Evolutionary conservation across 2,888 invertebrate species (phyloP).

Genomic region (Papilio elwesi): DNA sequence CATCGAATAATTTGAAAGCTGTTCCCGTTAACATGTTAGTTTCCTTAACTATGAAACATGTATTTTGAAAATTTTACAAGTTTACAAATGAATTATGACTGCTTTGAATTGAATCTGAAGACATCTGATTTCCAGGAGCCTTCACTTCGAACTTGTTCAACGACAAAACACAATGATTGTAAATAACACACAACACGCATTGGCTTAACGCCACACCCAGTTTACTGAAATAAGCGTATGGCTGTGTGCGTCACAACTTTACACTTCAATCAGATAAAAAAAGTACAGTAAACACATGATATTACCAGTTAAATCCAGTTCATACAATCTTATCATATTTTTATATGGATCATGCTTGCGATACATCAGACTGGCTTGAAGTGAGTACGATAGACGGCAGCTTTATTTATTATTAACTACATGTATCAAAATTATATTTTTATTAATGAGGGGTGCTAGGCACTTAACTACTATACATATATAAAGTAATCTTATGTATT

Average conservation of each 20-base stretch:
- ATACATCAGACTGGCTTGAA: background rate
- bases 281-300: conserved; percentile 7
- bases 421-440: background rate
- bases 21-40: too few relatives aligned
- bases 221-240: background rate
- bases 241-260: background rate
- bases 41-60: too few relatives aligned
- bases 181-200: background rate
- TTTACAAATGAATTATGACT: too few relatives aligned
- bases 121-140: too few relatives aligned
- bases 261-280: conserved; percentile 11
- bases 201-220: background rate
- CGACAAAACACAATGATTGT: background rate
- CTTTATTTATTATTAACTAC: background rate
- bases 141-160: too few relatives aligned
- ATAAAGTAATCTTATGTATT: too few relatives aligned
- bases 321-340: background rate
- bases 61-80: too few relatives aligned
- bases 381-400: background rate
- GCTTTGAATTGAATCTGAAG: too few relatives aligned
- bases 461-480: too few relatives aligned
- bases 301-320: conserved; percentile 7
- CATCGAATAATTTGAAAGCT: too few relatives aligned
- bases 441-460: too few relatives aligned
- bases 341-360: background rate